Conservation (phyloP, 2,888 invertebrate species). For the Volucella bombylans region DNA sequence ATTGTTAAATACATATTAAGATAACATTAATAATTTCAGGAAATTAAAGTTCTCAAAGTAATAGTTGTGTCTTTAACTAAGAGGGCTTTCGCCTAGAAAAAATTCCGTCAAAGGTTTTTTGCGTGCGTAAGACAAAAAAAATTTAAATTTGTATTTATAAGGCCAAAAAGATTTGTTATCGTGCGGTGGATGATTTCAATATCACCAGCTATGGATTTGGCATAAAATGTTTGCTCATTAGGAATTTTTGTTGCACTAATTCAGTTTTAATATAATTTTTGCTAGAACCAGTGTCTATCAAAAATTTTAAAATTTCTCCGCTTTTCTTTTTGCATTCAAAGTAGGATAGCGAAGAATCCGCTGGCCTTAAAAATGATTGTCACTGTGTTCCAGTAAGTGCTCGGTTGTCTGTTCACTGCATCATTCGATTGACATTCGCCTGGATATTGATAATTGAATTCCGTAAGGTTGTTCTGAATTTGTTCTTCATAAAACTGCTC, state of each 20-base stretch:
- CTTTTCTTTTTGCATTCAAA: slow-evolving; percentile 18
- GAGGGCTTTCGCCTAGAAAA: too few relatives aligned
- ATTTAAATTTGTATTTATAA: slow-evolving; percentile 30
- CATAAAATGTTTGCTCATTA: slow-evolving; percentile 28
- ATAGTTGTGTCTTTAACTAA: too few relatives aligned
- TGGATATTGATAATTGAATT: too few relatives aligned
- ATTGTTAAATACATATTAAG: too few relatives aligned
- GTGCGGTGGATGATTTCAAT: slow-evolving; percentile 51
- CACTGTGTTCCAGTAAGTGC: too few relatives aligned
- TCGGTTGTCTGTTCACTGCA: too few relatives aligned
- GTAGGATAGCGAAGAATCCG: slow-evolving; percentile 28
- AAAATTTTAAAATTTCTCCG: slow-evolving; percentile 14
- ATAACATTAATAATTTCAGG: too few relatives aligned
- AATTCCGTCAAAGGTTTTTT: slow-evolving; percentile 58
- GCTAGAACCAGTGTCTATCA: slow-evolving; percentile 11
- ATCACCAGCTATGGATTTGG: slow-evolving; percentile 37
- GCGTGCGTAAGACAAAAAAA: slow-evolving; percentile 54
- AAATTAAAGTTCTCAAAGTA: too few relatives aligned
- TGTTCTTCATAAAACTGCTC: too few relatives aligned
- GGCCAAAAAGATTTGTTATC: slow-evolving; percentile 48
- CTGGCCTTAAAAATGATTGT: too few relatives aligned
- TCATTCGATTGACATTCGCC: too few relatives aligned
- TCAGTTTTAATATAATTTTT: slow-evolving; percentile 29
- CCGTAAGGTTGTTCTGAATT: too few relatives aligned
- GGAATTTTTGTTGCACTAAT: slow-evolving; percentile 28